phyloP scores from a whole-genome alignment of 1,140 invertebrate species.

The Drosophila subpulchrella region DNA sequence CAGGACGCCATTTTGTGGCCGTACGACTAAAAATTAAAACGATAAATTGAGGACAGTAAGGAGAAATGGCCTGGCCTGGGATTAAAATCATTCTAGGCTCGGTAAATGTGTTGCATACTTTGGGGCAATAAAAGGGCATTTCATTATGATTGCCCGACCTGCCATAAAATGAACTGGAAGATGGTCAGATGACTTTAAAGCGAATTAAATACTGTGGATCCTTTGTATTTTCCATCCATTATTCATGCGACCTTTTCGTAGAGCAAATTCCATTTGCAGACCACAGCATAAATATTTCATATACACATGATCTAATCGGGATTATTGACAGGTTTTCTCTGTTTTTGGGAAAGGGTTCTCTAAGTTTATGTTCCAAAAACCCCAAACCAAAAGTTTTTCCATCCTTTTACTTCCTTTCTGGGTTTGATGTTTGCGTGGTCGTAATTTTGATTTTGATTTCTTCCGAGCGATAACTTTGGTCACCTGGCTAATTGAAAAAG shows the following conservation, averaged over 20 bases:
- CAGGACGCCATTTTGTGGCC: slow-evolving; percentile 62
- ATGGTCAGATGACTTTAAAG: slow-evolving; percentile 38
- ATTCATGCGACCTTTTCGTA: slow-evolving; percentile 27
- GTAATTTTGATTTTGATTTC: slow-evolving; percentile 67
- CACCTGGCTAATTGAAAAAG: slow-evolving; percentile 74
- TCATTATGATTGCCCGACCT: slow-evolving; percentile 53
- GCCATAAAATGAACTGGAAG: slow-evolving; percentile 50
- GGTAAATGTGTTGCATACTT: slow-evolving; percentile 51
- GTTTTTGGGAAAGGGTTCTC: slow-evolving; percentile 15
- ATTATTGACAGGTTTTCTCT: slow-evolving; percentile 30
- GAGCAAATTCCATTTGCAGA: slow-evolving; percentile 36
- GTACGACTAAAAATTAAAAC: slow-evolving; percentile 75
- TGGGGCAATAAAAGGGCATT: slow-evolving; percentile 53
- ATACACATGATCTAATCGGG: slow-evolving; percentile 55
- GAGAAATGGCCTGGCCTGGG: background rate
- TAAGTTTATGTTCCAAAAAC: slow-evolving; percentile 1
- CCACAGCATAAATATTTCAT: slow-evolving; percentile 60
- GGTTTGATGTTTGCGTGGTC: slow-evolving; percentile 29
- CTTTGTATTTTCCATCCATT: slow-evolving; percentile 27
- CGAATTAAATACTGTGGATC: slow-evolving; percentile 34
- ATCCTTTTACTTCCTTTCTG: slow-evolving; percentile 1
- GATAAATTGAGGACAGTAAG: slow-evolving; percentile 66
- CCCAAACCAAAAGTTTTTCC: background rate
- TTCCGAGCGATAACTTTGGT: slow-evolving; percentile 68
- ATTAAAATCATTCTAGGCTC: slow-evolving; percentile 14